A percentile compares a stretch with the other conserved stretches of the same genome.
Conservation (phyloP, 2,113 vertebrate genomes). For the Engystomops pustulosus region DNA sequence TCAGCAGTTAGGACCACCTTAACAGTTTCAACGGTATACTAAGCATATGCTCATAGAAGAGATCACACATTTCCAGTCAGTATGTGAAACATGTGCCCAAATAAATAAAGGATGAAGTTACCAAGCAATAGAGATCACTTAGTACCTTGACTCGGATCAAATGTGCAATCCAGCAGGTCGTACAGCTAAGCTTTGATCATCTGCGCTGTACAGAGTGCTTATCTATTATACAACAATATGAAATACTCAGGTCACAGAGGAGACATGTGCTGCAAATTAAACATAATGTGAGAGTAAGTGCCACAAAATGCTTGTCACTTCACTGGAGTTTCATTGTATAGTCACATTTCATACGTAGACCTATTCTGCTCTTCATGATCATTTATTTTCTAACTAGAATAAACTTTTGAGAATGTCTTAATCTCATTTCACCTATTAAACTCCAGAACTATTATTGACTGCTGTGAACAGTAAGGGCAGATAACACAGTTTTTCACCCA, state of each 20-base stretch:
- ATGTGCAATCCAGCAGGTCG: background rate
- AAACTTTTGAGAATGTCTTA: background rate
- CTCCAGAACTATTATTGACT: no score
- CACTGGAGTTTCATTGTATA: background rate
- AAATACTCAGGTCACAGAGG: background rate
- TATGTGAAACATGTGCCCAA: background rate
- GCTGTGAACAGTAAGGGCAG: no score
- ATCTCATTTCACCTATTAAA: background rate
- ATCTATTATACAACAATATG: background rate
- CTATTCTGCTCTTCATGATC: background rate
- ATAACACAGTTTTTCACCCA: no score
- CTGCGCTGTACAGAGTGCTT: background rate
- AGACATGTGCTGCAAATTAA: conserved; percentile 4
- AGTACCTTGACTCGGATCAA: background rate
- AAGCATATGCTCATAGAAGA: background rate
- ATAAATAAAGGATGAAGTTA: background rate
- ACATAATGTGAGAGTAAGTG: background rate
- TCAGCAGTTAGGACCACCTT: background rate
- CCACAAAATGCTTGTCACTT: background rate
- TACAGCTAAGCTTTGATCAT: background rate
- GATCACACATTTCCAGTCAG: background rate
- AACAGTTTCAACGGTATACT: background rate
- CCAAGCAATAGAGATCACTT: background rate
- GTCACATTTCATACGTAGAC: background rate
- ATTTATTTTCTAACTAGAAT: background rate